Base-by-base conservation (phyloP, 2,888 invertebrate genomes). In the Dysmachus trigonus region DNA sequence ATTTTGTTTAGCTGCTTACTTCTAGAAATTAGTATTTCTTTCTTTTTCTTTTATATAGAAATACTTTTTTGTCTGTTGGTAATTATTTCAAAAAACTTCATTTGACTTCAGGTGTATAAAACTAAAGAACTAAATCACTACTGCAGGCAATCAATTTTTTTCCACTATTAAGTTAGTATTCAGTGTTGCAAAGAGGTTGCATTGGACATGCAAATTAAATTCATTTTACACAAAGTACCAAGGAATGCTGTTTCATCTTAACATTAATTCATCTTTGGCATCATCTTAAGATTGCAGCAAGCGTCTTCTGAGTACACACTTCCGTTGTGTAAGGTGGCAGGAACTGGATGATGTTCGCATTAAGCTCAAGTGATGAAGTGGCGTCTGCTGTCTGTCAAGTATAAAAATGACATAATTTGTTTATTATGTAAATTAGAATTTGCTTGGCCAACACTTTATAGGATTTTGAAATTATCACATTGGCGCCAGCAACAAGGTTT, bases 371-470 rank as follows among this genome's bases (percentile, higher is more conserved):
- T 51, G 79, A 79, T 79, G 38, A 79, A 79, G 47, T 51, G 79
- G 47, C 79, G 79, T 47, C 38, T 79, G 33, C 51, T 79, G 51
- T 79, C 51, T 38, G 79, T 47, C 38, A 47, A n/a, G 51, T 47
- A 51, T 30, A n/a, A 79, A 47, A 79, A 51, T 79, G 79, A 79
- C 30, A 47, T 79, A 79, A 41, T 79, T 79, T 47, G 47, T 79
- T 79, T 79, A 79, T 79, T 79, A 79, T 79, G 79, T 31, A 79
- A 79, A 79, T 47, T 79, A 15, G n/a, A 38, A 47, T 27, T 79
- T 41, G 38, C 79, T n/a, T 79, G 79, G 47, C 79, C 41, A 30
- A 79, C 27, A 79, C 51, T 79, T 47, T 79, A 41, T 30, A 47
- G 30, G 51, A 51, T 33, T 76, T 76, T 76, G 76, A 27, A 33